Conservation (phyloP, 2,888 invertebrate species). For the Chrysotoxum bicinctum region DNA sequence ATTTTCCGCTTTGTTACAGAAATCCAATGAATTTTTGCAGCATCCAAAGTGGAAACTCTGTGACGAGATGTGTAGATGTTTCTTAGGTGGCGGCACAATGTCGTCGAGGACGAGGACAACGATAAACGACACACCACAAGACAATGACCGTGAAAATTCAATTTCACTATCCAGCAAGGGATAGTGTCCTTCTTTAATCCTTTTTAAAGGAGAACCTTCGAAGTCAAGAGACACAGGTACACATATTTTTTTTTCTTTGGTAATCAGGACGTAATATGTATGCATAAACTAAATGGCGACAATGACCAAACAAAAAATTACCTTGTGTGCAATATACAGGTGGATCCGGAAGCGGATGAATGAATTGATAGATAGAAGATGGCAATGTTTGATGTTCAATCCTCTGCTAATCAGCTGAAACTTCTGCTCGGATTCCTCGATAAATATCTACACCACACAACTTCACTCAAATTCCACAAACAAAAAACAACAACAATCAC, state of each 20-base stretch:
- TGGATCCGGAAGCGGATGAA: conserved; percentile 18
- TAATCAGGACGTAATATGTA: background rate
- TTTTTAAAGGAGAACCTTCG: background rate
- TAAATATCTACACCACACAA: conserved; percentile 26
- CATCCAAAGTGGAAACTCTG: background rate
- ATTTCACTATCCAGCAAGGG: conserved; percentile 10
- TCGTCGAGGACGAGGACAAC: conserved; percentile 26
- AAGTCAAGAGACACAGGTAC: conserved; percentile 15
- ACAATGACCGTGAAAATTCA: conserved; percentile 70
- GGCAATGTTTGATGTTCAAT: conserved; percentile 1
- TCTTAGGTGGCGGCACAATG: conserved; percentile 44
- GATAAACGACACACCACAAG: conserved; percentile 43
- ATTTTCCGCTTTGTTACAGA: conserved; percentile 57
- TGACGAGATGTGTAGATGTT: background rate
- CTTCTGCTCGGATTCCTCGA: background rate
- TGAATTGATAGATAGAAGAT: conserved; percentile 24
- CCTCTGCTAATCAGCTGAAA: conserved; percentile 58
- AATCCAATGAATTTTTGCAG: conserved; percentile 52
- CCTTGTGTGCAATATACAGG: conserved; percentile 55
- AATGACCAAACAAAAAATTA: background rate
- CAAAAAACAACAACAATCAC: background rate
- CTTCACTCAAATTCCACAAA: conserved; percentile 20
- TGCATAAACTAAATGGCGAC: background rate
- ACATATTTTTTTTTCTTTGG: background rate
- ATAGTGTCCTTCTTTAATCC: background rate